Conservation (phyloP, 2,797 vertebrate species). For the Eulemur mongoz region DNA sequence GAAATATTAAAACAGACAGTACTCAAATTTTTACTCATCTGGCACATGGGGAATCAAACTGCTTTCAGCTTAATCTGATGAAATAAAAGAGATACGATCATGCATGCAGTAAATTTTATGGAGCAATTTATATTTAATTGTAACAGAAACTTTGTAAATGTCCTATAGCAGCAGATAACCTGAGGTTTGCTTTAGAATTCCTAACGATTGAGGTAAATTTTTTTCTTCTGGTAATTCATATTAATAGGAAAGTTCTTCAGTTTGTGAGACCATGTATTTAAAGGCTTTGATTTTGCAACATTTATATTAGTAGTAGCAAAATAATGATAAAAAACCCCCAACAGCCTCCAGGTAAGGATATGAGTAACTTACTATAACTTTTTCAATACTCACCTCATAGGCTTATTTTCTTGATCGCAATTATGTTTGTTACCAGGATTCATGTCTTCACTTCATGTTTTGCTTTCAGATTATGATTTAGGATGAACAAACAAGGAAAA, state of each 20-base stretch:
- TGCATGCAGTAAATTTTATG: conserved; percentile 24
- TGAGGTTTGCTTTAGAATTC: conserved; percentile 26
- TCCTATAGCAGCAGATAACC: background rate
- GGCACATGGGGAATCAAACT: background rate
- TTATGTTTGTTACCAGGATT: background rate
- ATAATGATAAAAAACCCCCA: background rate
- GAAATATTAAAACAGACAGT: conserved; percentile 15
- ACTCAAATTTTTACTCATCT: conserved; percentile 39
- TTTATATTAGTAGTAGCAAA: background rate
- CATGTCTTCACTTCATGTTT: background rate
- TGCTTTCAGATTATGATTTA: conserved; percentile 9
- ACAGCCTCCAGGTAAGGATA: background rate
- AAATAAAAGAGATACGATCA: conserved; percentile 24
- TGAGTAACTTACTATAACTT: background rate
- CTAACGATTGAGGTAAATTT: background rate
- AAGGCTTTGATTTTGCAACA: background rate
- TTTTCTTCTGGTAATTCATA: background rate
- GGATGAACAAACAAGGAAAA: background rate
- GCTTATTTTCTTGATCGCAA: background rate
- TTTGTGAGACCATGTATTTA: background rate
- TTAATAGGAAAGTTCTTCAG: background rate
- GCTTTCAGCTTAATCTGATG: background rate
- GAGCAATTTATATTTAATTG: conserved; percentile 16
- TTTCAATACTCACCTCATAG: background rate
- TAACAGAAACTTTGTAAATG: background rate